Evolutionary conservation across 2,113 vertebrate species (phyloP).

Genomic region (Sphaerodactylus townsendi): DNA sequence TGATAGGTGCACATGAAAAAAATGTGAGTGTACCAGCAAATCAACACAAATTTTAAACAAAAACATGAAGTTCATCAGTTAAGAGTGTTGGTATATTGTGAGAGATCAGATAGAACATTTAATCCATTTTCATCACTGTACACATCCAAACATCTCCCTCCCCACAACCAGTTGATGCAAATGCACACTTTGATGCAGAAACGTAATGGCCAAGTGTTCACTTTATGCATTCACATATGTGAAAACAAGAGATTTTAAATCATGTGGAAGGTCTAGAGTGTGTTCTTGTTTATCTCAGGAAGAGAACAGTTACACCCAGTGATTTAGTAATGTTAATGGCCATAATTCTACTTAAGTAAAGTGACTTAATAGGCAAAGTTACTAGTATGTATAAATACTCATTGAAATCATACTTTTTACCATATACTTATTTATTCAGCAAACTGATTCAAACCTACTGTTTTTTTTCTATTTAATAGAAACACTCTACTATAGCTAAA

Average conservation of each 20-base stretch:
- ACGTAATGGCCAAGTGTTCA: background rate
- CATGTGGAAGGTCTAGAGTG: background rate
- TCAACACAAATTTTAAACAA: background rate
- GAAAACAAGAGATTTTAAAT: background rate
- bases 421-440: constrained; percentile 5
- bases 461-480: constrained; percentile 44
- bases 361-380: background rate
- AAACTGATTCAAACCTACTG: constrained; percentile 34
- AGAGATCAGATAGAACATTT: background rate
- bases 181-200: background rate
- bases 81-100: background rate
- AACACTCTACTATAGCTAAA: constrained; percentile 55
- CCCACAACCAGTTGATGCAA: background rate
- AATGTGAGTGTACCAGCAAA: background rate
- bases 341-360: background rate
- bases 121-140: background rate
- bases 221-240: background rate
- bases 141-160: background rate
- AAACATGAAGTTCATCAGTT: background rate
- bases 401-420: background rate
- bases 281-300: background rate
- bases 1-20: background rate
- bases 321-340: background rate
- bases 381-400: background rate
- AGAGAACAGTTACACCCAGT: background rate